Percentiles rank a stretch among this genome's conserved stretches.
phyloP scores from a whole-genome alignment of 1,140 invertebrate genomes.

The Pogonus chalceus region DNA sequence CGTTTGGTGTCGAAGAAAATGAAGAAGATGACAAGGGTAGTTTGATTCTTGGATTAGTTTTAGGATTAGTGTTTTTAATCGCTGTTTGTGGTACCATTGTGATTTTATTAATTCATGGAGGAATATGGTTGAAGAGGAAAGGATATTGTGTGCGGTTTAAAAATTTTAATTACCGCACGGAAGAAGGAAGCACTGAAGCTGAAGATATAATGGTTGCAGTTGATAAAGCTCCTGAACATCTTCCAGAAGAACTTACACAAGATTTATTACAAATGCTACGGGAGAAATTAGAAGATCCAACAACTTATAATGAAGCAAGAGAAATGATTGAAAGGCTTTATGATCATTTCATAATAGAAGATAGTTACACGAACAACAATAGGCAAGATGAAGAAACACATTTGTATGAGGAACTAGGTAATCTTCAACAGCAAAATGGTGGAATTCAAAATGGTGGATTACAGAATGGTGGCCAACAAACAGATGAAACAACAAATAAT shows the following conservation, averaged over 20 bases:
- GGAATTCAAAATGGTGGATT: slow-evolving; percentile 33
- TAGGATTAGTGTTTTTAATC: slow-evolving; percentile 37
- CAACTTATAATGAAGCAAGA: slow-evolving; percentile 59
- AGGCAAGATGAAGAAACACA: slow-evolving; percentile 45
- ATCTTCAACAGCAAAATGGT: slow-evolving; percentile 36
- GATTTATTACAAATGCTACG: slow-evolving; percentile 58
- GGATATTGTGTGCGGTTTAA: slow-evolving; percentile 37
- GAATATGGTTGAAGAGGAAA: slow-evolving; percentile 43
- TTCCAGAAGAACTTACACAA: slow-evolving; percentile 63
- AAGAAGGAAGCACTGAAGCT: slow-evolving; percentile 27
- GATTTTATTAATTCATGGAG: slow-evolving; percentile 39
- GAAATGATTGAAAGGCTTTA: slow-evolving; percentile 71
- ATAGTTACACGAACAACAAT: slow-evolving; percentile 54
- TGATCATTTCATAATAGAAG: slow-evolving; percentile 64
- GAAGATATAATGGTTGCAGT: slow-evolving; percentile 37
- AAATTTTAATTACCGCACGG: slow-evolving; percentile 25
- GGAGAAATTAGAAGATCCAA: slow-evolving; percentile 58
- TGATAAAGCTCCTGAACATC: slow-evolving; percentile 42
- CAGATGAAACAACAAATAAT: slow-evolving; percentile 13
- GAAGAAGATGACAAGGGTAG: slow-evolving; percentile 21
- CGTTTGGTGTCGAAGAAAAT: too few relatives aligned
- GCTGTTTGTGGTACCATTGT: slow-evolving; percentile 39
- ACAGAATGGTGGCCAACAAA: slow-evolving; percentile 36
- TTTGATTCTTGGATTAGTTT: slow-evolving; percentile 26
- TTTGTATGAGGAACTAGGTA: slow-evolving; percentile 50